phyloP scores from a whole-genome alignment of 2,888 invertebrate species.

The Trissolcus brochymenae region DNA sequence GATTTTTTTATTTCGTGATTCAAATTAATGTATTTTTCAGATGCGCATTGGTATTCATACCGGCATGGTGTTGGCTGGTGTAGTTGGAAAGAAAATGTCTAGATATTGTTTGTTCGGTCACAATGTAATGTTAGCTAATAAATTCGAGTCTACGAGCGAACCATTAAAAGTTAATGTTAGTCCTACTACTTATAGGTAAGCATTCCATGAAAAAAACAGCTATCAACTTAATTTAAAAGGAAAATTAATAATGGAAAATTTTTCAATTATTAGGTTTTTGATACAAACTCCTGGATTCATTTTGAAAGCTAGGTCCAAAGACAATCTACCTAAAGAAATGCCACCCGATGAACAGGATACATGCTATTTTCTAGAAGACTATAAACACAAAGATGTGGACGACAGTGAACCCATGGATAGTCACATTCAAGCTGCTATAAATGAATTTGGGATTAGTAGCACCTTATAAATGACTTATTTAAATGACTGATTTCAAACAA shows the following conservation, averaged over 20 bases:
- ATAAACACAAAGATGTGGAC: slow-evolving; percentile 84
- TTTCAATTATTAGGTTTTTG: slow-evolving; percentile 81
- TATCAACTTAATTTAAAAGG: no score
- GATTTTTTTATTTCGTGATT: background rate
- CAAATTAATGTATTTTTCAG: slow-evolving; percentile 76
- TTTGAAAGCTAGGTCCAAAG: slow-evolving; percentile 85
- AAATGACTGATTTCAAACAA: no score
- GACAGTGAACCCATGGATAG: slow-evolving; percentile 80
- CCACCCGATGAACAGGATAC: slow-evolving; percentile 87
- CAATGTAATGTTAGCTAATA: slow-evolving; percentile 96
- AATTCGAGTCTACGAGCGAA: slow-evolving; percentile 96
- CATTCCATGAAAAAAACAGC: background rate
- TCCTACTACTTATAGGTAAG: slow-evolving; percentile 94
- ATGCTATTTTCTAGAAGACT: slow-evolving; percentile 90
- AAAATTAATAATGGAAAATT: no score
- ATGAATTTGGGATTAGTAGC: slow-evolving; percentile 79
- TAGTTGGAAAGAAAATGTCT: slow-evolving; percentile 95
- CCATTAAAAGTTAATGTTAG: slow-evolving; percentile 94
- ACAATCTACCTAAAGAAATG: slow-evolving; percentile 90
- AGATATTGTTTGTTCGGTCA: slow-evolving; percentile 97
- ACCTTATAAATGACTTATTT: slow-evolving; percentile 67
- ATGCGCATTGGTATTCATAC: slow-evolving; percentile 97
- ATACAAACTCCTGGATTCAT: slow-evolving; percentile 85
- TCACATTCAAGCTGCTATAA: slow-evolving; percentile 82
- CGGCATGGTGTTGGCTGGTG: slow-evolving; percentile 94